These are phyloP conservation scores for Eupeodes luniger DNA, from an alignment of 2,888 invertebrate genomes.

Conservation along the genomic window DNA sequence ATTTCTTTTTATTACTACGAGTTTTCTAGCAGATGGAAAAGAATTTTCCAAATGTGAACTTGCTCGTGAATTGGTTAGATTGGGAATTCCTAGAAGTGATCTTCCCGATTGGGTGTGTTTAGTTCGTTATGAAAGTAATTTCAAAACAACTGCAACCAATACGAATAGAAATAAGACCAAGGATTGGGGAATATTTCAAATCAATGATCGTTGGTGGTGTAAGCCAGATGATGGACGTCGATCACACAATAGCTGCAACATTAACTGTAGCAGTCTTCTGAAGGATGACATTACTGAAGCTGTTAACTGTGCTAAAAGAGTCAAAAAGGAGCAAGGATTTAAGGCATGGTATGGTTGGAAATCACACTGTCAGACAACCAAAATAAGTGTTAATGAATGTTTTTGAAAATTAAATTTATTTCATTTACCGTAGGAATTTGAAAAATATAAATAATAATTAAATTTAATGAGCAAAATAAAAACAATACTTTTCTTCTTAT, in stretches of 20 bases:
- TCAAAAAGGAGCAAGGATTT: slow-evolving; percentile 82
- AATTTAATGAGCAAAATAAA: too few relatives aligned
- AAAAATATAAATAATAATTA: too few relatives aligned
- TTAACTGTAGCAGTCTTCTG: slow-evolving; percentile 81
- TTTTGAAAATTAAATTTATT: neutral
- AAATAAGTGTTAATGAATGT: neutral
- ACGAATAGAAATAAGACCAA: slow-evolving; percentile 84
- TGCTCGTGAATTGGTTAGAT: slow-evolving; percentile 81
- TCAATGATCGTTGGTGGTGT: slow-evolving; percentile 84
- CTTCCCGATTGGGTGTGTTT: slow-evolving; percentile 81
- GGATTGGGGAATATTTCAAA: slow-evolving; percentile 84
- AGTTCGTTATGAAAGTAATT: slow-evolving; percentile 81
- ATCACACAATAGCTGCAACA: slow-evolving; percentile 81
- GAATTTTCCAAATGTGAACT: slow-evolving; percentile 80
- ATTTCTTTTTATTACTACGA: neutral
- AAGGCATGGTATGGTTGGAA: slow-evolving; percentile 80
- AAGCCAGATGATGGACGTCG: slow-evolving; percentile 78
- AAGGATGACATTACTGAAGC: slow-evolving; percentile 81
- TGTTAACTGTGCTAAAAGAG: slow-evolving; percentile 80
- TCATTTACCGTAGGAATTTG: too few relatives aligned
- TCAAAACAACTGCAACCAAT: slow-evolving; percentile 84
- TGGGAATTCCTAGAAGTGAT: slow-evolving; percentile 81
- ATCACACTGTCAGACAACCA: neutral
- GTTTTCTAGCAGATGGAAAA: slow-evolving; percentile 59
- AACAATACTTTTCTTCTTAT: too few relatives aligned